Base-by-base conservation (phyloP, 2,888 invertebrate species). In the Ceriagrion tenellum region DNA sequence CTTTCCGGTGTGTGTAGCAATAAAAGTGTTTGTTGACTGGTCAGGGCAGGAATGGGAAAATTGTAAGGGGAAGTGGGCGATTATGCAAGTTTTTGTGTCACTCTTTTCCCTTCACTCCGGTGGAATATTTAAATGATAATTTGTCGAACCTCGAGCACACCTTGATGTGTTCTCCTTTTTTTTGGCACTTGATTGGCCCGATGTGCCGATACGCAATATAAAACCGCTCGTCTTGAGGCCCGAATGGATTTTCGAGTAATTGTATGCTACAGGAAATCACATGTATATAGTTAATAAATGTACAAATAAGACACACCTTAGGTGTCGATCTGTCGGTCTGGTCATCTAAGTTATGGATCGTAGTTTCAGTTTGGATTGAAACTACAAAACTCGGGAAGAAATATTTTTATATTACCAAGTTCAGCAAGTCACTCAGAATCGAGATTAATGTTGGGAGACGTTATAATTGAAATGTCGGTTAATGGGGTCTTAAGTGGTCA, bases 21-120 rank as follows among this genome's bases (percentile, higher is more conserved):
- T 81, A 81, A 81, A 81, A 81, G 35, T n/a, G n/a, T 81, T 81
- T 81, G 81, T 26, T 81, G 81, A 30, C 81, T 18, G 81, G 13
- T 35, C 81, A 35, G 81, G 20, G 81, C 81, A n/a, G 81, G 81
- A 81, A 81, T 81, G 35, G 35, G 26, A 81, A 81, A 30, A 59
- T 16, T 20, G 59, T 47, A 8, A 69, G 81, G 81, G 35, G 30
- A 81, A 81, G 30, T 16, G 30, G 81, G 35, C 81, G 81, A 81
- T 81, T 81, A 81, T 81, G 81, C 81, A 81, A 81, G 10, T 81
- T 81, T 81, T 81, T 81, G 81, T 81, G 81, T 81, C 81, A 81
- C 81, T 81, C 30, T 30, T 81, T 81, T 81, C 35, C 30, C 30
- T 81, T 81, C 81, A 81, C 81, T 81, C 16, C 35, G 35, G 81